Evolutionary conservation across 2,888 invertebrate species (phyloP).

Genomic region (Epinotia nisella): DNA sequence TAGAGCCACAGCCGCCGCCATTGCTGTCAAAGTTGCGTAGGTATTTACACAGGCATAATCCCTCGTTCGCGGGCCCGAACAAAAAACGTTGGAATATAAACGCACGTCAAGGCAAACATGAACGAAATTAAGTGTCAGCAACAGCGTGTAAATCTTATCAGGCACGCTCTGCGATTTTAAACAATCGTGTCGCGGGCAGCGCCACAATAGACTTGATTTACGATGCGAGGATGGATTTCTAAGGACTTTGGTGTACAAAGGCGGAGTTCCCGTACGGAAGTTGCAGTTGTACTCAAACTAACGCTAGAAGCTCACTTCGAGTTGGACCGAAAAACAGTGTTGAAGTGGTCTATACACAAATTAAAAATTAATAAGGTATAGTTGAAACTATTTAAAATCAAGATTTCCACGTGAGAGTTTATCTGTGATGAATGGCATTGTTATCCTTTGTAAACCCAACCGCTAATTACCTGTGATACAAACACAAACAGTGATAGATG

Average conservation of each 20-base stretch:
- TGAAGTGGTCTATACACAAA: no score
- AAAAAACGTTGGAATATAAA: constrained; percentile 47
- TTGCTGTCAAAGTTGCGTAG: constrained; percentile 3
- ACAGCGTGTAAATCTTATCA: constrained; percentile 79
- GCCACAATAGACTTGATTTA: constrained; percentile 38
- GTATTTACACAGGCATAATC: constrained; percentile 14
- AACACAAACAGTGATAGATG: no score
- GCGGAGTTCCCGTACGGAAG: not conserved
- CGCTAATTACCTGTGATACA: no score
- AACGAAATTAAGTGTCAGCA: constrained; percentile 78
- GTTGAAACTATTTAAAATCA: no score
- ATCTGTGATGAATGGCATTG: no score
- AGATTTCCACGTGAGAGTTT: no score
- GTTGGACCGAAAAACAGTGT: no score
- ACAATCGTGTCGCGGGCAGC: constrained; percentile 64
- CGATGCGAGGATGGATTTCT: constrained; percentile 25
- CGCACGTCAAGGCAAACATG: constrained; percentile 65
- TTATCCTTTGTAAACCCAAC: no score
- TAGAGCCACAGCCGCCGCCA: not conserved
- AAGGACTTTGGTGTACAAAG: constrained; percentile 1
- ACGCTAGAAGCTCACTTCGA: no score
- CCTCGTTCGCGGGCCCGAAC: constrained; percentile 28
- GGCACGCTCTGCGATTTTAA: constrained; percentile 74
- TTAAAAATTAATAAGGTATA: no score
- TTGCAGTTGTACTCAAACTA: not conserved